Conservation (phyloP, 2,113 vertebrate species). For the Tetrax tetrax region DNA sequence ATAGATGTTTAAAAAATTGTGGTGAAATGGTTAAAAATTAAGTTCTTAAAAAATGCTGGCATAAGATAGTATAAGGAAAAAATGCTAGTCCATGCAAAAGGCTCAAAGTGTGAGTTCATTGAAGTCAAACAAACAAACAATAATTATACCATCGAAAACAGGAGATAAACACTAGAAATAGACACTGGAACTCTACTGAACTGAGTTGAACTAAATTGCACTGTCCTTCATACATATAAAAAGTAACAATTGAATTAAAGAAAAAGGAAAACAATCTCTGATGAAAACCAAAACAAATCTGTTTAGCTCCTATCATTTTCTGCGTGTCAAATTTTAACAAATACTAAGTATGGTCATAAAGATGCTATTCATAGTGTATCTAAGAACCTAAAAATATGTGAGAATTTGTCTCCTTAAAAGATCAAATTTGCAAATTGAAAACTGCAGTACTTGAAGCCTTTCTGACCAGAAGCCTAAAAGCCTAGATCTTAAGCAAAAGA, state of each 20-base stretch:
- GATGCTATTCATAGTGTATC: neutral
- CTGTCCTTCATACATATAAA: neutral
- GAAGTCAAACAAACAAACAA: neutral
- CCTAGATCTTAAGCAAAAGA: neutral
- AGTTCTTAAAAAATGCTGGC: no score
- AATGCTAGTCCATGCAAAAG: neutral
- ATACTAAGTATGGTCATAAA: neutral
- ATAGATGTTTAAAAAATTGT: no score
- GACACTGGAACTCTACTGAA: neutral
- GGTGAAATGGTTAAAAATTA: no score
- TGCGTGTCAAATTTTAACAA: neutral
- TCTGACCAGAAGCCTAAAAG: neutral
- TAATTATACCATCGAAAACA: neutral
- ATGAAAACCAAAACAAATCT: neutral
- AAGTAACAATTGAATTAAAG: neutral
- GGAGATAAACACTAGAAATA: neutral
- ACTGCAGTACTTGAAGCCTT: neutral
- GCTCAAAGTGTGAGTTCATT: rapidly evolving
- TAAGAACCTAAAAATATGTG: neutral
- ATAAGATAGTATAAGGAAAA: neutral
- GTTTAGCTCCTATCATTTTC: neutral
- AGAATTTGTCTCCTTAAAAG: neutral
- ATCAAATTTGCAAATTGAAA: neutral
- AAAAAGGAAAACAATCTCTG: neutral
- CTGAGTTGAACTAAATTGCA: neutral